Base-by-base conservation (phyloP, 35 echinoderm and acorn worm species). In the Anneissia japonica region DNA sequence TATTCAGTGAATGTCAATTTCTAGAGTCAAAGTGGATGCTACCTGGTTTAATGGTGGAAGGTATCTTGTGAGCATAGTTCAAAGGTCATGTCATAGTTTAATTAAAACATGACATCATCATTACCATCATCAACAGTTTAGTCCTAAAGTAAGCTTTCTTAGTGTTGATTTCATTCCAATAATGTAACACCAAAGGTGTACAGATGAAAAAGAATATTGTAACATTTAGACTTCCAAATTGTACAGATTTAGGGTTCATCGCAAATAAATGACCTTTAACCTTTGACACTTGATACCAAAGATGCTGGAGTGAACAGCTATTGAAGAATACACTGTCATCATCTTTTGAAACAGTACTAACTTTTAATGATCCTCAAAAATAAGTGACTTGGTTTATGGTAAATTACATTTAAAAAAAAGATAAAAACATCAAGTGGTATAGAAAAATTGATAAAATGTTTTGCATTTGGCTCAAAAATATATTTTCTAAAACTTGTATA, bases 271-370 rank as follows among this genome's bases (percentile, higher is more conserved):
- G 51, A 64, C 51, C 51, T 64, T 64, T 64, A 64, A 64, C 51
- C 51, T 64, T 64, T 64, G 51, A 64, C 51, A 64, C 51, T 64
- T 64, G 51, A 64, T 64, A 64, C 51, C 51, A 64, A 64, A 64
- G 51, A 64, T 64, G 51, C 51, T 64, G 51, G 51, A 12, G 51
- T 64, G 19, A 64, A 64, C 51, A 64, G 51, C 51, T 64, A 7
- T 64, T 64, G 51, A 64, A 64, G 51, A 64, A 64, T 3, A 64
- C 51, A 64, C 51, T 64, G 51, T 64, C 51, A 64, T 64, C 51
- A 64, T 64, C 51, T 64, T 64, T 64, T 64, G 51, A 64, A 64
- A 64, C 51, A 64, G 51, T 64, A 64, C 51, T 64, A 64, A 64
- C 7, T 64, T 64, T 64, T 9, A 64, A 23, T 26, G 21, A 64